Evolutionary conservation across 2,113 vertebrate genomes (phyloP).

Genomic region (Megaleporinus macrocephalus): DNA sequence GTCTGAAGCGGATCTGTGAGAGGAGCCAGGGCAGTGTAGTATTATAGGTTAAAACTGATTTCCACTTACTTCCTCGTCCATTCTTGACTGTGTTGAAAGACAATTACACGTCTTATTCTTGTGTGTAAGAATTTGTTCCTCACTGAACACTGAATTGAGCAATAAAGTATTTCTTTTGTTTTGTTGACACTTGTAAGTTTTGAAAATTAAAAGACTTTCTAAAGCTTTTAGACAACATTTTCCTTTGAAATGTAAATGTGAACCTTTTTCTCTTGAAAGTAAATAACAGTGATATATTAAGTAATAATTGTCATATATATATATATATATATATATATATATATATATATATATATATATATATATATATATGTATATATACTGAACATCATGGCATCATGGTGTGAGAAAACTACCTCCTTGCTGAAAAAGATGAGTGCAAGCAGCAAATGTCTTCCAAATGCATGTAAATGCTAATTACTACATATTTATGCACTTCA

Average conservation of each 20-base stretch:
- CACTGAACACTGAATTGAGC: not conserved
- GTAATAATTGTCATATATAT: not conserved
- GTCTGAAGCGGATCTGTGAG: slow-evolving; percentile 59
- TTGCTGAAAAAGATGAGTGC: too few species aligned
- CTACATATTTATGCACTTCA: too few species aligned
- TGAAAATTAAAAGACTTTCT: not conserved
- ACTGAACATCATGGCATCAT: too few species aligned
- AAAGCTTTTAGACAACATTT: too few species aligned
- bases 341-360: too few species aligned
- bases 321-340: too few species aligned
- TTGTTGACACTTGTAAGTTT: not conserved
- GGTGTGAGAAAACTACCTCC: too few species aligned
- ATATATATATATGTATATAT: too few species aligned
- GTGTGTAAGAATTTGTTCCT: not conserved
- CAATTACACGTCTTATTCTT: not conserved
- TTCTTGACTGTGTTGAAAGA: not conserved
- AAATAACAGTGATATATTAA: not conserved
- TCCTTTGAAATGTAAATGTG: not conserved
- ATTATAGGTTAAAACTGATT: not conserved
- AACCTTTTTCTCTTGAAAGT: not conserved
- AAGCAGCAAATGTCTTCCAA: too few species aligned
- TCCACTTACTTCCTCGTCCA: not conserved
- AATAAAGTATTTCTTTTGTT: not conserved
- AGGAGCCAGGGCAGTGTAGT: slow-evolving; percentile 32
- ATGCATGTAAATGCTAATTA: too few species aligned